Evolutionary conservation across 2,113 vertebrate species (phyloP).

Genomic region (Elgaria multicarinata): DNA sequence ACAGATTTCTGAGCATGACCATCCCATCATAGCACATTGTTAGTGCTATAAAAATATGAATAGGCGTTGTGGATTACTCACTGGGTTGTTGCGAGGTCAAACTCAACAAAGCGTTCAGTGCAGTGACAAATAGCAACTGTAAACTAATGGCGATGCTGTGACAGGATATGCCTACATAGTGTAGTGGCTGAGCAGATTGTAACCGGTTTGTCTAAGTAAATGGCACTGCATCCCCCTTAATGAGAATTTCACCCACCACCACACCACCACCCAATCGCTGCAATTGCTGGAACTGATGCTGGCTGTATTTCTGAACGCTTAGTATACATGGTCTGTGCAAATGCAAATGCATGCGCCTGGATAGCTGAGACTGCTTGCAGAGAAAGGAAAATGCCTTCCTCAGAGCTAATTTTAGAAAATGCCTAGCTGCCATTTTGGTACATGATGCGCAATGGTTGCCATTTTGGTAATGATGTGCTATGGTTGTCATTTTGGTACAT

Average conservation of each 20-base stretch:
- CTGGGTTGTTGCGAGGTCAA: background rate
- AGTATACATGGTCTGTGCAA: background rate
- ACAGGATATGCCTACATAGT: background rate
- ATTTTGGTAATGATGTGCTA: too few species aligned
- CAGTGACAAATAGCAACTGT: background rate
- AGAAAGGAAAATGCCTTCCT: too few species aligned
- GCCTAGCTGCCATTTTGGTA: too few species aligned
- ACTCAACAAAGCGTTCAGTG: background rate
- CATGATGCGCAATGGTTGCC: too few species aligned
- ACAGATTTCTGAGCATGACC: background rate
- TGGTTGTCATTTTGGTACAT: too few species aligned
- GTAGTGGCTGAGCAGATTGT: background rate
- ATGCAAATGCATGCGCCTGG: background rate
- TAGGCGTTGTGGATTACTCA: constrained; percentile 19
- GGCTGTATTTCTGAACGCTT: too few species aligned
- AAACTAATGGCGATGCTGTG: background rate
- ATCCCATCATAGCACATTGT: background rate
- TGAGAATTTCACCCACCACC: background rate
- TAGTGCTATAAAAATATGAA: background rate
- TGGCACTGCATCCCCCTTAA: background rate
- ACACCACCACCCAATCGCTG: too few species aligned
- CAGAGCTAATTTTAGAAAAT: background rate
- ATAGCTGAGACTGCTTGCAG: background rate
- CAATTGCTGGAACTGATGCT: background rate
- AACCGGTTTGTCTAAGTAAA: background rate